A percentile compares a stretch with the other conserved stretches of the same genome.
Conservation (phyloP, 2,888 invertebrate species). For the Mythimna pallens region DNA sequence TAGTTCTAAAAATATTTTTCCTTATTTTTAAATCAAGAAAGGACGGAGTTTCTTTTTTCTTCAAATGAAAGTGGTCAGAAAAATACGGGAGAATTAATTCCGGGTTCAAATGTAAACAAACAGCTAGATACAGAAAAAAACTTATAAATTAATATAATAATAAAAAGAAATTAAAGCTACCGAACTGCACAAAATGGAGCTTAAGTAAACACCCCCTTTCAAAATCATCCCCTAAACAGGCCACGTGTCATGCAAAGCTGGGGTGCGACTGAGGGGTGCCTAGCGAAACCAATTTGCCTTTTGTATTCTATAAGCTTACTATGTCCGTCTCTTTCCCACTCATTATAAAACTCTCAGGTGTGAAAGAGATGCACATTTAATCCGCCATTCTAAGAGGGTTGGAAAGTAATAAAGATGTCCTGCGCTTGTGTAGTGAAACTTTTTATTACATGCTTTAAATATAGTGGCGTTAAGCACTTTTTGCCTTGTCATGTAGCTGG, state of each 20-base stretch:
- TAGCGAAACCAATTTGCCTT: conserved; percentile 84
- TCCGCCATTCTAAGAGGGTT: conserved; percentile 67
- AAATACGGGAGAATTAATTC: conserved; percentile 7
- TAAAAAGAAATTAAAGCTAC: conserved; percentile 54
- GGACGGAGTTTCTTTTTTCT: too few species aligned
- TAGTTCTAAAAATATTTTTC: not conserved
- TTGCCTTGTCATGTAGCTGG: conserved; percentile 43
- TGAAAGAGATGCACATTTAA: conserved; percentile 68
- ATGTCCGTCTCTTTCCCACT: conserved; percentile 69
- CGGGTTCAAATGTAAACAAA: conserved; percentile 29
- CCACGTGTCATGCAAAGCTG: conserved; percentile 85
- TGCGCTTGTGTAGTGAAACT: conserved; percentile 56
- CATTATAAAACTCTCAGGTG: conserved; percentile 55
- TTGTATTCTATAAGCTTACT: conserved; percentile 77
- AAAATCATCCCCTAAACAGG: conserved; percentile 78
- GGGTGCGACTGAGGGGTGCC: conserved; percentile 79
- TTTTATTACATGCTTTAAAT: conserved; percentile 65
- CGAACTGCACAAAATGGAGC: conserved; percentile 58
- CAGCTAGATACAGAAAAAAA: not conserved
- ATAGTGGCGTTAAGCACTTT: conserved; percentile 54
- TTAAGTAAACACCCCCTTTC: conserved; percentile 69
- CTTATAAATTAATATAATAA: conserved; percentile 46
- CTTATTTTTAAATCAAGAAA: not conserved
- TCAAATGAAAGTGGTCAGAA: not conserved
- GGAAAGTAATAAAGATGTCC: conserved; percentile 74